Evolutionary conservation across 2,888 invertebrate genomes (phyloP).

Genomic region (Microctonus aethiopoides): DNA sequence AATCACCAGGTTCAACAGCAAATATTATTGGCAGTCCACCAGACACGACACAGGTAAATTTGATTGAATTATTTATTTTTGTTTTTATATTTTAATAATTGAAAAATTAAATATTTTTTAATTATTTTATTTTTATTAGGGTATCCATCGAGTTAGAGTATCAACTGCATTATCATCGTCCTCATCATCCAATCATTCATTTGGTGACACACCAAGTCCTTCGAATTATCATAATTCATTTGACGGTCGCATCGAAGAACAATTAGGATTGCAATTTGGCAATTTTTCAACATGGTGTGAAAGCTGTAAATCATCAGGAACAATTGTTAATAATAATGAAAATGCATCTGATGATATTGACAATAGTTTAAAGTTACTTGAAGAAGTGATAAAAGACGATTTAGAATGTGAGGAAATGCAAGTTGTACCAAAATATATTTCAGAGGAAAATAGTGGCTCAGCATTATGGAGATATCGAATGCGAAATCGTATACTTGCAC

Average conservation of each 20-base stretch:
- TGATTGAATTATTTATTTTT: background rate
- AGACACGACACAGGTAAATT: conserved; percentile 17
- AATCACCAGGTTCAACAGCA: conserved; percentile 46
- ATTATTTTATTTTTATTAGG: background rate
- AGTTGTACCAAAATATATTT: conserved; percentile 44
- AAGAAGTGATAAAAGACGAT: conserved; percentile 48
- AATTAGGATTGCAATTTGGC: conserved; percentile 42
- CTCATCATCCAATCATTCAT: conserved; percentile 55
- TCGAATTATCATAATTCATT: conserved; percentile 46
- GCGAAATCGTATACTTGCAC: conserved; percentile 6
- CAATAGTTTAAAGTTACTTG: conserved; percentile 50
- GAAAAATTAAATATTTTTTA: background rate
- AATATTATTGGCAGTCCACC: conserved; percentile 45
- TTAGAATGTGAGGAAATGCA: conserved; percentile 46
- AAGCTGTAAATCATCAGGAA: conserved; percentile 44
- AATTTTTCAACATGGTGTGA: conserved; percentile 39
- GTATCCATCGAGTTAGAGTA: conserved; percentile 25
- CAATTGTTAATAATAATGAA: conserved; percentile 44
- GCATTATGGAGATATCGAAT: conserved; percentile 6
- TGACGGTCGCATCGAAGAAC: conserved; percentile 46
- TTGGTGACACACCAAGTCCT: conserved; percentile 53
- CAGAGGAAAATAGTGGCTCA: conserved; percentile 7
- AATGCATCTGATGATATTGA: conserved; percentile 42
- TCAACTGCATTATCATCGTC: conserved; percentile 47
- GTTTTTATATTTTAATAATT: background rate